Evolutionary conservation across 1,140 invertebrate genomes (phyloP).

Genomic region (Sinonovacula constricta): DNA sequence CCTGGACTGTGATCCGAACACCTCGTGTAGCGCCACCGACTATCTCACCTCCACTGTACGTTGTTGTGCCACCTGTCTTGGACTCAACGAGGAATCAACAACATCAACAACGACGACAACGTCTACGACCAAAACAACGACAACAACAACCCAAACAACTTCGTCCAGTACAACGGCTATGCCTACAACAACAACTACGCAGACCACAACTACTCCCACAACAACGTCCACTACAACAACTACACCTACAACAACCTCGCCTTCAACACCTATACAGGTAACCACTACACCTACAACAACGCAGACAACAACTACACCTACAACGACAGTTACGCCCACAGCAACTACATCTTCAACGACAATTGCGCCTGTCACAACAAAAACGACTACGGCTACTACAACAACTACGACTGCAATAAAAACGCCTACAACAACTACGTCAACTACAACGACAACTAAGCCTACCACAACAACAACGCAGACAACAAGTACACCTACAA

Average conservation of each 20-base stretch:
- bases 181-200: neutral
- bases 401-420: neutral
- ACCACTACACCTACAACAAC: too few relatives aligned
- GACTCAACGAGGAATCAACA: neutral
- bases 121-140: conserved; percentile 3
- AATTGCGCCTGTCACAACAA: too few relatives aligned
- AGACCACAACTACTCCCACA: conserved; percentile 1
- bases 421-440: neutral
- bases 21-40: conserved; percentile 6
- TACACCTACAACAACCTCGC: neutral
- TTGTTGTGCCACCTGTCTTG: conserved; percentile 27
- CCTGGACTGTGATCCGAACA: conserved; percentile 8
- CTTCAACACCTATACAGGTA: neutral
- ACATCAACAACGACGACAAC: conserved; percentile 12
- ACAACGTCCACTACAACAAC: neutral
- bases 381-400: too few relatives aligned
- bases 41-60: conserved; percentile 23
- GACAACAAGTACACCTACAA: neutral
- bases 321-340: too few relatives aligned
- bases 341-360: too few relatives aligned
- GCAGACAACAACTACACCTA: too few relatives aligned
- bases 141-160: neutral
- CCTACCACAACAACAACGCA: neutral
- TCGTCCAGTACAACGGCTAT: conserved; percentile 8
- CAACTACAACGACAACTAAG: neutral